phyloP scores from a whole-genome alignment of 1,140 invertebrate genomes.

The Asbolus verrucosus region DNA sequence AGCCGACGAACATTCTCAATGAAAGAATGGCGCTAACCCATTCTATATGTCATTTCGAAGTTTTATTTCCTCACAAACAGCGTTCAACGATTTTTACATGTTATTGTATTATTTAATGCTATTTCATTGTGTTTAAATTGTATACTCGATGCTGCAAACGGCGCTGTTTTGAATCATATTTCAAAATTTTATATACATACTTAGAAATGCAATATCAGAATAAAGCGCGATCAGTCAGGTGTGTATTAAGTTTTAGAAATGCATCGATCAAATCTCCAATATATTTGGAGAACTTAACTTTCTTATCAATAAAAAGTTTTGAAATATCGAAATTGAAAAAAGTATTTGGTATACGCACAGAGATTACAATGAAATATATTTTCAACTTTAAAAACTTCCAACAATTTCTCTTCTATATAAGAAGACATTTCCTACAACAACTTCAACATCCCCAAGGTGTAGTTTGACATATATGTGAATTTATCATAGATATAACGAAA shows the following conservation, averaged over 20 bases:
- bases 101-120: too few species aligned
- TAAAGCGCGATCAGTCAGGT: too few species aligned
- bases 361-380: constrained; percentile 35
- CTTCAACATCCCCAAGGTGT: constrained; percentile 27
- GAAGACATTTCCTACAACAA: constrained; percentile 14
- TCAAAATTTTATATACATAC: too few species aligned
- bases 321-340: constrained; percentile 15
- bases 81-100: too few species aligned
- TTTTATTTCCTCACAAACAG: too few species aligned
- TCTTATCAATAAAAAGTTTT: constrained; percentile 34
- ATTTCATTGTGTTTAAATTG: too few species aligned
- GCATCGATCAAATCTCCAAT: constrained; percentile 9
- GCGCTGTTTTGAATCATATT: too few species aligned
- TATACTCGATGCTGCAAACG: too few species aligned
- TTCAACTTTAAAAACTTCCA: constrained; percentile 32
- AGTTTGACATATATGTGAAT: constrained; percentile 34
- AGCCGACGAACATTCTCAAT: too few species aligned
- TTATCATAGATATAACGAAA: constrained; percentile 25
- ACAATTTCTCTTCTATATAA: neutral
- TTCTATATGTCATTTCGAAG: too few species aligned
- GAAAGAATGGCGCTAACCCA: too few species aligned
- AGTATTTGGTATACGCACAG: constrained; percentile 17
- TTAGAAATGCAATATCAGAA: too few species aligned
- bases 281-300: constrained; percentile 1
- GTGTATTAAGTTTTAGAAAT: neutral